A percentile compares a stretch with the other conserved stretches of the same genome.
phyloP scores from a whole-genome alignment of 2,888 invertebrate genomes.

The Lymantria dispar region DNA sequence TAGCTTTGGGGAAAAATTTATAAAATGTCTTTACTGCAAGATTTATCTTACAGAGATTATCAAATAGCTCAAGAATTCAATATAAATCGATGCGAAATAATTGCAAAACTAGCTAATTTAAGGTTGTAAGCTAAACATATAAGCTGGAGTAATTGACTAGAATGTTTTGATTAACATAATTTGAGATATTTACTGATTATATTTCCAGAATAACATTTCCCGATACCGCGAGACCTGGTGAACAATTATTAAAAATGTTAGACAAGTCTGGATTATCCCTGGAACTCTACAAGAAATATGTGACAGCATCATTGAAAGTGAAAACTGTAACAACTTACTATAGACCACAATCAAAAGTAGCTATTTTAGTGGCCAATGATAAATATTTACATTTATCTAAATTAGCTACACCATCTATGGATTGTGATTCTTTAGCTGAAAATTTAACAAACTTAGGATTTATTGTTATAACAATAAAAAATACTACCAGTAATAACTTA shows the following conservation, averaged over 20 bases:
- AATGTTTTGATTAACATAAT: too few species aligned
- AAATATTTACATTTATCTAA: conserved; percentile 63
- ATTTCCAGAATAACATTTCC: conserved; percentile 50
- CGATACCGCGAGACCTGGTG: conserved; percentile 56
- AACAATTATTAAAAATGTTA: conserved; percentile 57
- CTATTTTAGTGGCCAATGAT: conserved; percentile 70
- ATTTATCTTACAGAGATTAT: conserved; percentile 59
- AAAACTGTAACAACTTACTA: conserved; percentile 57
- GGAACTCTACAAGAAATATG: conserved; percentile 44
- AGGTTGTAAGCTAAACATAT: too few species aligned
- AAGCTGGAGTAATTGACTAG: too few species aligned
- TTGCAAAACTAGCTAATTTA: conserved; percentile 58
- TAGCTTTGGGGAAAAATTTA: too few species aligned
- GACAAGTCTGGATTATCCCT: conserved; percentile 56
- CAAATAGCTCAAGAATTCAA: conserved; percentile 50
- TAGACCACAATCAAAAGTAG: conserved; percentile 63
- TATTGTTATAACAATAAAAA: conserved; percentile 56
- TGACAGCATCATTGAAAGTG: conserved; percentile 33
- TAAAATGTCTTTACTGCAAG: conserved; percentile 63
- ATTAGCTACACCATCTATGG: conserved; percentile 65
- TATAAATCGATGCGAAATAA: conserved; percentile 57
- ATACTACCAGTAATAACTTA: conserved; percentile 48
- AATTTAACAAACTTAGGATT: conserved; percentile 64
- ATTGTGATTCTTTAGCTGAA: conserved; percentile 61
- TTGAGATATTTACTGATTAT: not conserved